Evolutionary conservation across 2,797 vertebrate species (phyloP).

Genomic region (Lophius americanus): DNA sequence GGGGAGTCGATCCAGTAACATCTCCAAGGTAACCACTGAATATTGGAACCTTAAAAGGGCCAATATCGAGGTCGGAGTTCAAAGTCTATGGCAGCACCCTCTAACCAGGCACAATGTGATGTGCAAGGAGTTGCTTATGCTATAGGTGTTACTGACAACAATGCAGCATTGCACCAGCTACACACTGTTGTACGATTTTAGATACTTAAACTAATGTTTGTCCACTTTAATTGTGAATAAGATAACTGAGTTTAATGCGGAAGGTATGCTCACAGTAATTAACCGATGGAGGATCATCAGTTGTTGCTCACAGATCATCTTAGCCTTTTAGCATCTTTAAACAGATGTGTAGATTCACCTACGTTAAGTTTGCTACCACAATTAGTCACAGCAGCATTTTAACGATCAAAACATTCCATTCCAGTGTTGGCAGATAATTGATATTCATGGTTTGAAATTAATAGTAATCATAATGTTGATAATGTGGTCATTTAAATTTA

Average conservation of each 20-base stretch:
- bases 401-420: neutral
- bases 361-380: no score
- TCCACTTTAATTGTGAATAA: neutral
- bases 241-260: neutral
- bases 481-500: neutral
- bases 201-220: neutral
- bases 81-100: conserved; percentile 1
- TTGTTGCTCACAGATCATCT: neutral
- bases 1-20: conserved; percentile 93
- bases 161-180: neutral
- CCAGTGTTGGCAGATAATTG: neutral
- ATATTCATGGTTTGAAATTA: neutral
- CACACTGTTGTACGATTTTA: neutral
- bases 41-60: conserved; percentile 12
- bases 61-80: conserved; percentile 24
- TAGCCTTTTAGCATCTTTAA: no score
- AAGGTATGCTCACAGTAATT: neutral
- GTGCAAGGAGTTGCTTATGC: conserved; percentile 2
- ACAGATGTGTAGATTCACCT: no score
- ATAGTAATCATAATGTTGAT: neutral
- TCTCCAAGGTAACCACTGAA: conserved; percentile 89
- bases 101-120: conserved; percentile 19
- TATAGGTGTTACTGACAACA: neutral
- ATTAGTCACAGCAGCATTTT: neutral
- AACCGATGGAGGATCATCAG: neutral